Base-by-base conservation (phyloP, 2,888 invertebrate species). In the Sicus ferrugineus region DNA sequence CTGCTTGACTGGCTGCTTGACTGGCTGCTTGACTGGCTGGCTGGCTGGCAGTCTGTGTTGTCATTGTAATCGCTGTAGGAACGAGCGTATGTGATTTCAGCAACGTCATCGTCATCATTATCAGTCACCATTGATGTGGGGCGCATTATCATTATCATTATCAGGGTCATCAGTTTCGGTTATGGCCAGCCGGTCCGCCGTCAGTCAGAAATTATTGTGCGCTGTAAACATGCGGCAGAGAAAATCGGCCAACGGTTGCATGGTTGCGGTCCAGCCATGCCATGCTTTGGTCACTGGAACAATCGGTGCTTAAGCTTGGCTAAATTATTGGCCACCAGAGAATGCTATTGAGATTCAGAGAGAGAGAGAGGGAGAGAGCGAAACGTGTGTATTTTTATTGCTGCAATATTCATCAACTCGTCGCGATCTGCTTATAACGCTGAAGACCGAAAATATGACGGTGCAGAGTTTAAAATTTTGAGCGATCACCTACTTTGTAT, bases 131-230 rank as follows among this genome's bases (percentile, higher is more conserved):
- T 61, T 46, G 26, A 26, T 61, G 61, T 42, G 38, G 26, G 42
- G 26, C 16, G 26, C 42, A 61, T 42, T 42, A 61, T 61, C 42
- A 59, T 58, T 31, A 58, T 31, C 31, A 59, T 61, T 46, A 61
- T 61, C 61, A 61, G 61, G 61, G 61, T 61, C 42, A 61, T 61
- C 42, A 38, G 38, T 61, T 61, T 61, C 61, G 61, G 42, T 61
- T 42, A 61, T 61, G 61, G 61, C 42, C 61, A 61, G 23, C 23
- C 61, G 42, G 61, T 38, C 26, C 16, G 11, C 56, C 28, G 21
- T 61, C 23, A 21, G 16, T 26, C 21, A 23, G 42, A 61, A 30
- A 21, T 61, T 42, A 42, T 61, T 61, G 28, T 23, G 54, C 23
- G 61, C 42, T 42, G 61, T 19, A 61, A 26, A 9, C 61, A 42